These are phyloP conservation scores for Drosophila atripex DNA, from an alignment of 2,888 invertebrate species.

Conservation along the genomic window DNA sequence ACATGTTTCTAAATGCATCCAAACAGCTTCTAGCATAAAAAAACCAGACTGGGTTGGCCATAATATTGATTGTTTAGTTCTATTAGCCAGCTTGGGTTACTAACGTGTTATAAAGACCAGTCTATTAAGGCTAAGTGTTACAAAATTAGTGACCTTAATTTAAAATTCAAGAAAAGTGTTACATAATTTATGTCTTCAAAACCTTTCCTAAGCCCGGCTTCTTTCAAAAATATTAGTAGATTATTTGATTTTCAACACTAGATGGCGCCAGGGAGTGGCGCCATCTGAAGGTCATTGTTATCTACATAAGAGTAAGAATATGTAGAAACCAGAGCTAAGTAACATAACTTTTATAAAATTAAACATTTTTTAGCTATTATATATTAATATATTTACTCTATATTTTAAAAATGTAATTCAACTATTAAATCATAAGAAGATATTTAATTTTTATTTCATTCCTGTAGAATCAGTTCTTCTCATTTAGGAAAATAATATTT, in stretches of 20 bases:
- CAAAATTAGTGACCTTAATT: background rate
- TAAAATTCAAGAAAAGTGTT: background rate
- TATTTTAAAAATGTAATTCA: no score
- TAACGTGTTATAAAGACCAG: background rate
- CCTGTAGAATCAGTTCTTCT: no score
- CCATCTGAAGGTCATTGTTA: background rate
- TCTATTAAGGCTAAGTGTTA: background rate
- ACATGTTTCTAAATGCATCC: background rate
- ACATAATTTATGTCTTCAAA: no score
- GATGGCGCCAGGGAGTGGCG: slow-evolving; percentile 16
- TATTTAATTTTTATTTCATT: no score
- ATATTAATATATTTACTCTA: background rate
- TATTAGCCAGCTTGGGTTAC: background rate
- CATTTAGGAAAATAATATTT: no score
- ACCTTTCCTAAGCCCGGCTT: background rate
- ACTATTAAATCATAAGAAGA: no score
- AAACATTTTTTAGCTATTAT: background rate
- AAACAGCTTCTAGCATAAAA: background rate
- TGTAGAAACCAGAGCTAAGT: background rate
- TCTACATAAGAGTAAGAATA: background rate
- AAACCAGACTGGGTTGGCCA: background rate
- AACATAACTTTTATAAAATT: background rate
- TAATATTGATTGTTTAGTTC: background rate
- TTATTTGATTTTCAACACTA: background rate
- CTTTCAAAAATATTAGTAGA: background rate